Evolutionary conservation across 2,888 invertebrate genomes (phyloP).

Genomic region (Ischnus inquisitorius): DNA sequence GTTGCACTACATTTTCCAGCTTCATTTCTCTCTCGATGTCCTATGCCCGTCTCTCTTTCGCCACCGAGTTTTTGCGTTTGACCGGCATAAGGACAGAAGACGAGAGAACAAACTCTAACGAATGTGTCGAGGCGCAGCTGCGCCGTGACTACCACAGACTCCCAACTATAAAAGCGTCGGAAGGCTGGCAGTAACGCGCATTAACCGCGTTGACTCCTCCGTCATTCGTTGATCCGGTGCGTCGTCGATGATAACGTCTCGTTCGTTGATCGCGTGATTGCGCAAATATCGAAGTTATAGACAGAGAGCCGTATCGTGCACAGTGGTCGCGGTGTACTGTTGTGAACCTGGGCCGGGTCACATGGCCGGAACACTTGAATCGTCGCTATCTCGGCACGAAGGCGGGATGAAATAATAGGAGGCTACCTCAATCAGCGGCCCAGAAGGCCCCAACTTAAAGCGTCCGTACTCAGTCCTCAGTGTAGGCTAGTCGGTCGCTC

Average conservation of each 20-base stretch:
- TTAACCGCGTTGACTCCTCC: conserved; percentile 56
- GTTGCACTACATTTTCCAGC: background rate
- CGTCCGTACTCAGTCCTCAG: conserved; percentile 85
- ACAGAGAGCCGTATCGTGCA: background rate
- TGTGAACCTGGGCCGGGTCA: conserved; percentile 65
- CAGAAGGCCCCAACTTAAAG: conserved; percentile 78
- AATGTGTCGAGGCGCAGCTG: conserved; percentile 54
- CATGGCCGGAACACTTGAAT: conserved; percentile 65
- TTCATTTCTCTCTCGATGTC: background rate
- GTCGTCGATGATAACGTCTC: conserved; percentile 5
- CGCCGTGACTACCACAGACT: conserved; percentile 59
- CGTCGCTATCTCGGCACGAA: conserved; percentile 67
- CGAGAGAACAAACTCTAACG: conserved; percentile 4
- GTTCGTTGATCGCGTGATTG: conserved; percentile 57
- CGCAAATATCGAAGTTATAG: conserved; percentile 1
- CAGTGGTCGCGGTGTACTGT: conserved; percentile 31
- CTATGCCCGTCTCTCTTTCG: conserved; percentile 12
- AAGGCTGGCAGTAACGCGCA: conserved; percentile 62
- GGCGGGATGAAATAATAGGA: conserved; percentile 81
- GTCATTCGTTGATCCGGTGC: background rate
- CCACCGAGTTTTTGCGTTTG: background rate
- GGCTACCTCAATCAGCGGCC: conserved; percentile 74
- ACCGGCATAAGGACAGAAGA: conserved; percentile 1
- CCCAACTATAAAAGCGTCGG: conserved; percentile 62
- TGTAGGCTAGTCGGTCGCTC: conserved; percentile 85